Percentiles rank a stretch among this genome's conserved stretches.
Conservation (phyloP, 2,113 vertebrate species). For the Eubucco bourcierii region DNA sequence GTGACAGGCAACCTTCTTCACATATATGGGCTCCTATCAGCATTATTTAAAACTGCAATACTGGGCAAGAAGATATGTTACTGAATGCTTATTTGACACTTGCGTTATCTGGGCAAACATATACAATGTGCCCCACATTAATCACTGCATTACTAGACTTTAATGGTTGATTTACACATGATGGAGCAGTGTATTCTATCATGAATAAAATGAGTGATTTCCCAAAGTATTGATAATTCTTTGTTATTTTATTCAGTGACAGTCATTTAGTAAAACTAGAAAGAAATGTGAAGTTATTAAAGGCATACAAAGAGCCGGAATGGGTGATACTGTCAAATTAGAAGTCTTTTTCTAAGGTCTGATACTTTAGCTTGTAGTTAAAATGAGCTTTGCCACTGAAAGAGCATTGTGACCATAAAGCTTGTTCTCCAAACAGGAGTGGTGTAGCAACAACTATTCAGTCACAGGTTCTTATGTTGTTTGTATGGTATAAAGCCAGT, state of each 20-base stretch:
- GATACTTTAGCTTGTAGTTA: conserved; percentile 29
- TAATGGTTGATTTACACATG: neutral
- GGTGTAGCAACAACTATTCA: conserved; percentile 51
- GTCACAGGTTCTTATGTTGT: conserved; percentile 55
- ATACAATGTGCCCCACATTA: neutral
- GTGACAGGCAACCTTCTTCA: neutral
- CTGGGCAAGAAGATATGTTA: neutral
- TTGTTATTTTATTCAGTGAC: neutral
- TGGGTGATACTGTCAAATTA: conserved; percentile 1
- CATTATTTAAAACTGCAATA: neutral
- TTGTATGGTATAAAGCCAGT: conserved; percentile 54
- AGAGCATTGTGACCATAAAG: conserved; percentile 48
- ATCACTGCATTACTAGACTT: neutral
- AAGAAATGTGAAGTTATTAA: neutral
- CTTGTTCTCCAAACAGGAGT: conserved; percentile 28
- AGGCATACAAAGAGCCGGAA: neutral
- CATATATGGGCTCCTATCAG: neutral
- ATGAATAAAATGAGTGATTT: neutral
- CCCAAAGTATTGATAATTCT: neutral
- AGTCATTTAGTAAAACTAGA: neutral
- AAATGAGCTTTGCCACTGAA: conserved; percentile 56
- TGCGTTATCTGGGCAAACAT: neutral
- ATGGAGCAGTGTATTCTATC: neutral
- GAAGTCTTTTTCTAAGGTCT: conserved; percentile 11
- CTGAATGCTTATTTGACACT: neutral